Percentiles rank a stretch among this genome's conserved stretches.
Evolutionary conservation across 2,888 invertebrate genomes (phyloP).

Genomic region (Mamestra brassicae): DNA sequence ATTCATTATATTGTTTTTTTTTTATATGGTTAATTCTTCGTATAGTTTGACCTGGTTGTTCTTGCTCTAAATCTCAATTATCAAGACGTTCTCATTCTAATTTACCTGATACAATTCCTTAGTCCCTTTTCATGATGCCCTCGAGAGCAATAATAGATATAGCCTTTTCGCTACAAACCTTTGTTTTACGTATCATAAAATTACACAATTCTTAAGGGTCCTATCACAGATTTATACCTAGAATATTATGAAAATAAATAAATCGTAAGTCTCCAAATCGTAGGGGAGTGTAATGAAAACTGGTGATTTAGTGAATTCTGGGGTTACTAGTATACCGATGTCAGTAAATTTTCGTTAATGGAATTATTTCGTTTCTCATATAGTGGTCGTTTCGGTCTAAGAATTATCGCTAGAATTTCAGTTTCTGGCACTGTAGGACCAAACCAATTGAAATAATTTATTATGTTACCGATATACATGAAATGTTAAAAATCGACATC

Average conservation of each 20-base stretch:
- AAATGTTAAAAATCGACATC: too few species aligned
- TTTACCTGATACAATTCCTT: conserved; percentile 27
- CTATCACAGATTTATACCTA: conserved; percentile 44
- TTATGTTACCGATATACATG: neutral
- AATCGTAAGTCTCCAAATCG: conserved; percentile 62
- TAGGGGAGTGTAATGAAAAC: conserved; percentile 71
- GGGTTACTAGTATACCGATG: conserved; percentile 54
- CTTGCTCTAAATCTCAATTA: conserved; percentile 11
- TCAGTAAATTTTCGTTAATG: conserved; percentile 68
- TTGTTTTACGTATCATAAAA: conserved; percentile 56
- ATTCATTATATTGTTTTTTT: too few species aligned
- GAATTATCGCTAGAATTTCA: conserved; percentile 4
- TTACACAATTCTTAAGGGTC: conserved; percentile 43
- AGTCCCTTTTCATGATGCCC: conserved; percentile 30
- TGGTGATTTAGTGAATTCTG: conserved; percentile 71
- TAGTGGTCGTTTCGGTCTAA: conserved; percentile 48
- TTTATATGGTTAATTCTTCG: neutral
- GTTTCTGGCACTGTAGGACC: neutral
- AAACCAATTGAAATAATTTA: conserved; percentile 3
- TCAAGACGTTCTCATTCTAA: conserved; percentile 13
- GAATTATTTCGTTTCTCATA: conserved; percentile 63
- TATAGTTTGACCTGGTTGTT: neutral
- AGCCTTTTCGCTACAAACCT: conserved; percentile 47
- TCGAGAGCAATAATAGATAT: conserved; percentile 41
- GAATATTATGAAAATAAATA: conserved; percentile 62